Base-by-base conservation (phyloP, 2,113 vertebrate genomes). In the Vidua chalybeata region DNA sequence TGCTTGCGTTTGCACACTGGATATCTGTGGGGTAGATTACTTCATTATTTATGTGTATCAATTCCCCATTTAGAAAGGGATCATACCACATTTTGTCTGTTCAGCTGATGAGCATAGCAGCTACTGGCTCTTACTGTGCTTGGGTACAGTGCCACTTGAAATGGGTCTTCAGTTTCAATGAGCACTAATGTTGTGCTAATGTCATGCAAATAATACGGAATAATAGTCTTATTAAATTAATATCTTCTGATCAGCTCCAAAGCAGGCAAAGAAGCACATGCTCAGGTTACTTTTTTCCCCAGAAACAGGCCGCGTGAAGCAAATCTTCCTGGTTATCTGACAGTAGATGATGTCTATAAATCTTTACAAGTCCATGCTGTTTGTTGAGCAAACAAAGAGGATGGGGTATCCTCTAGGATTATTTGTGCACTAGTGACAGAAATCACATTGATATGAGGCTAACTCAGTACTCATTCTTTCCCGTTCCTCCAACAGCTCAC, bases 371-470 rank as follows among this genome's bases (percentile, higher is more conserved):
- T 77, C 74, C 81, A 52, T 94, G 69, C 37, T 92, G 63, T 87
- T 93, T 96, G 93, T 67, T 86, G 73, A 94, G 69, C 85, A 93
- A 74, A 95, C 85, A 88, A 49, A 52, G 85, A 97, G 83, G 84
- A 89, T 30, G 15, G 41, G 20, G 33, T 73, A 88, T 93, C 90
- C 84, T 80, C 73, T 69, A 73, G 86, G 54, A 87, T 97, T 97
- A 94, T 86, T 97, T 96, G 90, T 82, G 86, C 59, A 67, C 66
- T 61, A 56, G 73, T 81, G 93, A 89, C 81, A 97, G 95, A 97
- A 97, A 69, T 96, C 90, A 89, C 71, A 72, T 52, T 71, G 77
- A 94, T 84, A 86, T 33, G 78, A 95, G 62, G 46, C 81, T 28
- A 82, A 67, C 41, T 56, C 79, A 85, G n/a, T 62, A 71, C 23